Evolutionary conservation across 1,140 invertebrate species (phyloP), one percentile per base, ranked within the genome.

Genomic region (Teleopsis dalmanni): DNA sequence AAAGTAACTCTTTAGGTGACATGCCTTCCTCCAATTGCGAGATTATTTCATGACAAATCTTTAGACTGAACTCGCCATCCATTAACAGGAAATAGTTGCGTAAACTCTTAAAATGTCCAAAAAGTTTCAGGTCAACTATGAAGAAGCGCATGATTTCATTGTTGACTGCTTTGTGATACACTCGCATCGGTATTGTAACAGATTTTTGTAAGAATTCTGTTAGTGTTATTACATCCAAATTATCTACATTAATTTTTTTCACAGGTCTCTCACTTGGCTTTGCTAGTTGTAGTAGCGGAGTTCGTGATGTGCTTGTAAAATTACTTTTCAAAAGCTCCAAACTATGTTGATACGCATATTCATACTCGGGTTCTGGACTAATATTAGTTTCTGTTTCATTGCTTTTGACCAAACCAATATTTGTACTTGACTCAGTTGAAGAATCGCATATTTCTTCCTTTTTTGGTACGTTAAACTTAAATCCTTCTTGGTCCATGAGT

Each of bases 71-170:
- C 60, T 87, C 83, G 1, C 85, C 85, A 54, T 88, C 84, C 62
- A 87, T 71, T 8, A 88, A 57, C 52, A 88, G 87, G 60, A 84
- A 87, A 45, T 83, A 87, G 57, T 83, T 81, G 9, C 83, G 75
- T 1, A 88, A 59, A 60, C 79, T 83, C 14, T 78, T 78, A 16
- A 88, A 71, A 65, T 88, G 84, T 10, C 79, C 76, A 11, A 85
- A 74, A 54, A 84, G 76, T 34, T 81, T 75, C 9, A 81, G 69
- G 46, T 87, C 80, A 1, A 81, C 71, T 0, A 87, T 65, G 48
- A 84, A 80, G 57, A 83, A 79, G 40, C 82, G 82, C 29, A 88
- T 69, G 14, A 86, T 77, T 10, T 84, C 84, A 44, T 81, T 81
- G 47, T 84, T 84, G 0, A 84, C 76, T 6, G 87, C 71, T 40